Evolutionary conservation across 92 coral and sea anemone species (phyloP), one percentile per base, ranked within the genome.

Genomic region (Zoanthus gigantus): DNA sequence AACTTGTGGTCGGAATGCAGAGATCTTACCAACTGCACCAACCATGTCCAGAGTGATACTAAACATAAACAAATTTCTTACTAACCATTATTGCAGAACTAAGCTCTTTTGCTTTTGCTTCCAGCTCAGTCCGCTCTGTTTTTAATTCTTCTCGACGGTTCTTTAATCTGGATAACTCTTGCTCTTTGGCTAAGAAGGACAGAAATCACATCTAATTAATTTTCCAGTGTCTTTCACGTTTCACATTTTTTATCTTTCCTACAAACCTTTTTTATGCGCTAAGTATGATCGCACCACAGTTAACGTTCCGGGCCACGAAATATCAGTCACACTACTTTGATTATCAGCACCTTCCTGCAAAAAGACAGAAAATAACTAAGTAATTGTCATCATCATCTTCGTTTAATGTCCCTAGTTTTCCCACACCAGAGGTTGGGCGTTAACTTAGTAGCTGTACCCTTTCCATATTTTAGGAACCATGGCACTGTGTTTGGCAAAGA

Each of bases 231-330:
- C 2, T 53, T 53, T 53, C 16, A 10, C 7, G 12, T 54, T 54
- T 54, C 60, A 54, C 12, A 53, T 53, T 53, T 9, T 53, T 9
- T 53, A 13, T 37, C 42, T 37, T 37, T 37, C 42, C 42, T 37
- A 74, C 88, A 54, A 50, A 97, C 99, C 98, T 91, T 95, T 94
- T 90, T 92, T 93, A 74, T 97, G 99, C 71, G 98, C 96, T 77
- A 97, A 77, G 68, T 95, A 97, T 12, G 99, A 97, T 54, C 92
- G 94, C 63, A 95, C 98, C 32, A 97, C 96, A 48, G 98, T 92
- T 50, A 97, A 93, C 78, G 98, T 91, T 9, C 99, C 99, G 57
- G 99, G 99, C 99, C 99, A 97, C 6, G 96, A 91, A 89, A 95
- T 93, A 15, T 81, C 85, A 6, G 85, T 81, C 5, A 74, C 67